A percentile compares a stretch with the other conserved stretches of the same genome.
Evolutionary conservation across 92 coral and sea anemone genomes (phyloP).

Genomic region (Porites evermanni): DNA sequence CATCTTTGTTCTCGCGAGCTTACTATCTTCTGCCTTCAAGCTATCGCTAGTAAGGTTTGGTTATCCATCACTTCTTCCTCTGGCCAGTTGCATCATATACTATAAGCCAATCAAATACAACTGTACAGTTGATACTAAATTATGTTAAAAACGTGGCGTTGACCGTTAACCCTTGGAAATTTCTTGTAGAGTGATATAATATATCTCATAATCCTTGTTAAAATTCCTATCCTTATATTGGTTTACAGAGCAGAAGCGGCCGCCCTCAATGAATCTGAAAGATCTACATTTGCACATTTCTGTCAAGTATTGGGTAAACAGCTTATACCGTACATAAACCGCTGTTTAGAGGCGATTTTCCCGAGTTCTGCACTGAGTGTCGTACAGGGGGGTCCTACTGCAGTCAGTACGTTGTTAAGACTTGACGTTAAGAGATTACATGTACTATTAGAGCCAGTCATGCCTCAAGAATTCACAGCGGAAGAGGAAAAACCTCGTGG

Average conservation of each 20-base stretch:
- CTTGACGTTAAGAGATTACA: constrained; percentile 66
- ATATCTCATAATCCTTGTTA: neutral
- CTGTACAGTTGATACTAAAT: no score
- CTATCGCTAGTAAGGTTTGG: no score
- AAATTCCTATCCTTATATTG: neutral
- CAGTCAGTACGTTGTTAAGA: constrained; percentile 19
- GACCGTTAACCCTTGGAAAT: no score
- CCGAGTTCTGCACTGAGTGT: constrained; percentile 65
- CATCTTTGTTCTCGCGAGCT: neutral
- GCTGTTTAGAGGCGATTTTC: constrained; percentile 89
- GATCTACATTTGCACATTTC: constrained; percentile 78
- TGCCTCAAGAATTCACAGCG: constrained; percentile 67
- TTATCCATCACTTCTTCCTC: no score
- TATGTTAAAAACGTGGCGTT: no score
- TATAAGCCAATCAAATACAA: no score
- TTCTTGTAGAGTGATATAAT: no score
- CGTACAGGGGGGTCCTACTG: constrained; percentile 17
- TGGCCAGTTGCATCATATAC: no score
- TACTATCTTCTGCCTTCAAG: neutral
- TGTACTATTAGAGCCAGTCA: constrained; percentile 63
- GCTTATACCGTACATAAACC: constrained; percentile 84
- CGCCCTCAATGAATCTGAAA: constrained; percentile 84
- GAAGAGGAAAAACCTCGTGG: constrained; percentile 18
- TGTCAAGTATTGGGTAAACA: constrained; percentile 79
- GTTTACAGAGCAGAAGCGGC: constrained; percentile 81